Evolutionary conservation across 2,888 invertebrate genomes (phyloP), one percentile per base, ranked within the genome.

Genomic region (Bombylius major): DNA sequence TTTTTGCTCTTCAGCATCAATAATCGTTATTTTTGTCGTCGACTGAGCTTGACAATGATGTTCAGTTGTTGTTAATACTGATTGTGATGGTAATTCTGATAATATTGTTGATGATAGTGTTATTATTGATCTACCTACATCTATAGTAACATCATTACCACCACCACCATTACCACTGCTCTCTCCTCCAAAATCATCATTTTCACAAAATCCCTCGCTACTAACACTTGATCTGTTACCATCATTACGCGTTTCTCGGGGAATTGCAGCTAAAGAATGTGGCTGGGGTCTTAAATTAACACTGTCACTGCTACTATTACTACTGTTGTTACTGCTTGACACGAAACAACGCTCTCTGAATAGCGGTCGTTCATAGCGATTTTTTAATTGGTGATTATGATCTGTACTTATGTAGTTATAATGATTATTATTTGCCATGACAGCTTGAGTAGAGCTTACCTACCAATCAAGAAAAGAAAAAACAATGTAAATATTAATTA

Each of bases 181-280:
- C 59, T 82, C 82, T 63, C 85, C 86, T 52, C 83, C 82, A 66
- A 89, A 89, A 59, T 87, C 86, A 63, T 92, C 90, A 68, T 93
- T 93, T 75, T 96, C 95, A 75, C 95, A 96, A 74, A 96, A 96
- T 51, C 96, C 95, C 77, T 96, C 95, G 62, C 94, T 95, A 64
- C 94, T 94, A 12, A 92, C 88, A 68, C 94, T 94, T 53, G 93
- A 94, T 60, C 93, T 82, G 70, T 92, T 92, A 1, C 90, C 90
- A 67, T 89, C 89, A 49, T 78, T 61, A 14, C 56, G 51, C 60
- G 52, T 45, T 36, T 55, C 53, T 45, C 52, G 53, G 11, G 54
- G 50, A 32, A 56, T 55, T 39, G 50, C 53, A n/a, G 54, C 53
- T 33, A 59, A 50, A 11, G 54, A 14, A 44, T 56, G 56, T 36